phyloP scores from a whole-genome alignment of 2,113 vertebrate genomes.

The Pardalotus punctatus region DNA sequence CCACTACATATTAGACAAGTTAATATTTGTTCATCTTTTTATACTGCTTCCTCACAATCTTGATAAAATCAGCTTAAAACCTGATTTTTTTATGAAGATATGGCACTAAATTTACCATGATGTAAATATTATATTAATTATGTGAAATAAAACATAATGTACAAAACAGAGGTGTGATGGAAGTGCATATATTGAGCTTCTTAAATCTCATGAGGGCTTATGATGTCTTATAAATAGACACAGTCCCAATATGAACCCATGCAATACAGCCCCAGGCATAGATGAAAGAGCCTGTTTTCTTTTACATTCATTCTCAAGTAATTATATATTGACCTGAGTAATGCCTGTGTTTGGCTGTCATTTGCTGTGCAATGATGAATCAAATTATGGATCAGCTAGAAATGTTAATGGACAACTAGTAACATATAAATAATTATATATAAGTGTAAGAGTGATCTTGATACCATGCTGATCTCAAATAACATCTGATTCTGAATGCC shows the following conservation, averaged over 20 bases:
- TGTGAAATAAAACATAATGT: background rate
- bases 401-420: background rate
- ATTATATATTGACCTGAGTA: background rate
- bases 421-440: background rate
- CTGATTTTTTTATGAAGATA: background rate
- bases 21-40: conserved; percentile 19
- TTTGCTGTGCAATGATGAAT: background rate
- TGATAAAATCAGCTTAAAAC: background rate
- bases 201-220: background rate
- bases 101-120: background rate
- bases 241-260: background rate
- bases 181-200: background rate
- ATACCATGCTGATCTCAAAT: background rate
- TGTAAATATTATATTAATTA: background rate
- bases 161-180: accelerated
- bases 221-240: background rate
- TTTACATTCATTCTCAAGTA: background rate
- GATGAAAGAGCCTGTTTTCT: background rate
- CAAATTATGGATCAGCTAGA: background rate
- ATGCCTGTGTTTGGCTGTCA: background rate
- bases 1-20: background rate
- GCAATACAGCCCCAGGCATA: accelerated
- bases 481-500: background rate
- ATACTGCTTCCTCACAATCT: background rate
- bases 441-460: background rate